Evolutionary conservation across 1,140 invertebrate genomes (phyloP).

Genomic region (Zophobas atratus): DNA sequence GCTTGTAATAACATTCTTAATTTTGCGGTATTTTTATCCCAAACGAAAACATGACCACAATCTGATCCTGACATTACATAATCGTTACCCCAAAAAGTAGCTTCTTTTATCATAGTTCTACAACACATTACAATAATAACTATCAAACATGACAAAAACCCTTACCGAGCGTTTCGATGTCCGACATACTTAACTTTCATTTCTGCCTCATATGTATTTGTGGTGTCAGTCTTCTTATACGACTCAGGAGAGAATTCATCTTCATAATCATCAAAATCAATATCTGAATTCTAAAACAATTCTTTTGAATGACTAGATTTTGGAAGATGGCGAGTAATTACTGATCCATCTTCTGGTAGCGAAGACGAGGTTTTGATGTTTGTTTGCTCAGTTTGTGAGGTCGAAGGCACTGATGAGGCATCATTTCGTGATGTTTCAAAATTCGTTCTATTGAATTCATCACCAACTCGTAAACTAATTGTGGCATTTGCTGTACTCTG

Average conservation of each 20-base stretch:
- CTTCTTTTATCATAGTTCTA: conserved; percentile 93
- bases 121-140: conserved; percentile 56
- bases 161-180: conserved; percentile 86
- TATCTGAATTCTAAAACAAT: conserved; percentile 47
- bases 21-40: conserved; percentile 77
- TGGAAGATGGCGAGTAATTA: conserved; percentile 13
- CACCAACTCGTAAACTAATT: conserved; percentile 63
- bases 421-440: conserved; percentile 28
- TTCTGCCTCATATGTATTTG: conserved; percentile 64
- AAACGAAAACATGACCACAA: conserved; percentile 86
- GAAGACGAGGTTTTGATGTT: not conserved
- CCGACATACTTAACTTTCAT: conserved; percentile 84
- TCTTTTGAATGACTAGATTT: not conserved
- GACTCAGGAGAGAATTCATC: conserved; percentile 49
- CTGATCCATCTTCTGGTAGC: conserved; percentile 16
- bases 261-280: conserved; percentile 60
- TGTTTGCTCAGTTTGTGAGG: conserved; percentile 22
- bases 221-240: conserved; percentile 49
- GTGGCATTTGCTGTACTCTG: conserved; percentile 66
- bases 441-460: conserved; percentile 45
- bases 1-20: conserved; percentile 87
- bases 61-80: conserved; percentile 91
- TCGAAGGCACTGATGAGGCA: conserved; percentile 35
- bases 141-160: not conserved
- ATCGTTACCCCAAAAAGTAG: conserved; percentile 89